Percentiles rank a stretch among this genome's conserved stretches.
Conservation (phyloP, 2,113 vertebrate genomes). For the Macheiramphus alcinus region DNA sequence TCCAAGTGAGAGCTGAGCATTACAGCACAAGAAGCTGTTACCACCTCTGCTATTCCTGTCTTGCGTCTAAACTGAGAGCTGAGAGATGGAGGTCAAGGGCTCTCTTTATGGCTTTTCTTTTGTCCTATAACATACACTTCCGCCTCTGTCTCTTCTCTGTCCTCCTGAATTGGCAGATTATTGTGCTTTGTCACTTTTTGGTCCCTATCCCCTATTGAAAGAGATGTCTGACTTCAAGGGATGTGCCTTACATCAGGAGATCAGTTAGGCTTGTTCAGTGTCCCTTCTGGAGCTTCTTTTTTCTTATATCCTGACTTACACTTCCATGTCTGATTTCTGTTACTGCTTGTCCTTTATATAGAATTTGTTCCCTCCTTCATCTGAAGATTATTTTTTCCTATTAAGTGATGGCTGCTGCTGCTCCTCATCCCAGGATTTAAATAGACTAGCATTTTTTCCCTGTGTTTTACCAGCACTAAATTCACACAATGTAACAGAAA, state of each 20-base stretch:
- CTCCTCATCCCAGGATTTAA: constrained; percentile 16
- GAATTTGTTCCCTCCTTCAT: neutral
- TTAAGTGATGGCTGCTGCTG: neutral
- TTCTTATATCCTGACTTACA: neutral
- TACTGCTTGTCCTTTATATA: neutral
- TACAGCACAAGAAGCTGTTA: neutral
- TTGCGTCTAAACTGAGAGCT: neutral
- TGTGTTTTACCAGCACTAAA: neutral
- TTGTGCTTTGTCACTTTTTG: neutral
- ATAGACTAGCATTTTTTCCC: neutral
- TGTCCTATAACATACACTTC: neutral
- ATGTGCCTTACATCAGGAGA: neutral
- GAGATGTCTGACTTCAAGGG: neutral
- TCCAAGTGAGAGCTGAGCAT: neutral
- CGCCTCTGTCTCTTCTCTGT: neutral
- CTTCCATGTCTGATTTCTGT: neutral
- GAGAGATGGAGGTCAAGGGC: neutral
- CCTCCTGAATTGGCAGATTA: neutral
- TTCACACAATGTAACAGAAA: constrained; percentile 18
- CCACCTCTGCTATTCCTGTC: neutral
- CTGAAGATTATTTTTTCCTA: neutral
- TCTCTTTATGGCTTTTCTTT: neutral
- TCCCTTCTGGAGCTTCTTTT: neutral
- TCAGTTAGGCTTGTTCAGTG: neutral
- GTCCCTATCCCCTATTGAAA: neutral